Percentiles rank a stretch among this genome's conserved stretches.
Evolutionary conservation across 2,113 vertebrate genomes (phyloP).

Genomic region (Pyrgilauda ruficollis): DNA sequence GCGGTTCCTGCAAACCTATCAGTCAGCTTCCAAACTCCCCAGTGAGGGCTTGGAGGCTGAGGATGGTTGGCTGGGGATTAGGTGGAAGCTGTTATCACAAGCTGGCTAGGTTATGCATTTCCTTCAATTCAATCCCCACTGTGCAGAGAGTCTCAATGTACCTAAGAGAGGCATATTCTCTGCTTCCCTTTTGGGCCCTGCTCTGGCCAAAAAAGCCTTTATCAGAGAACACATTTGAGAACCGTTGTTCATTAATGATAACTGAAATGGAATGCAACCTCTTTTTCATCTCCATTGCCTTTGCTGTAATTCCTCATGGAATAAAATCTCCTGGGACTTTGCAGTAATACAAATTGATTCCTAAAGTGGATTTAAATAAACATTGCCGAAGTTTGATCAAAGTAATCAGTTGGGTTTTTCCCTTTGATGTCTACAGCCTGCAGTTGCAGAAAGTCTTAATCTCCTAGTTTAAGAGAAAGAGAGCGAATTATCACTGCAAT

Average conservation of each 20-base stretch:
- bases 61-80: not conserved
- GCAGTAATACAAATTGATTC: not conserved
- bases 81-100: conserved; percentile 2
- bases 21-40: not conserved
- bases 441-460: not conserved
- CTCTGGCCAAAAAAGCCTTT: conserved; percentile 32
- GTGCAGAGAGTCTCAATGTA: not conserved
- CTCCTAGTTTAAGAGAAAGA: not conserved
- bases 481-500: fast-evolving
- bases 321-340: not conserved
- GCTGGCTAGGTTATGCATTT: conserved; percentile 16
- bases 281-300: not conserved
- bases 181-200: not conserved
- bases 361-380: not conserved
- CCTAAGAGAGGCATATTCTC: not conserved
- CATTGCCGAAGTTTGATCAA: not conserved
- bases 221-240: not conserved
- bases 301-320: not conserved
- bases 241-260: not conserved
- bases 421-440: not conserved
- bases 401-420: not conserved
- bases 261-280: not conserved
- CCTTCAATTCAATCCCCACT: conserved; percentile 33
- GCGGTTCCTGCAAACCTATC: not conserved
- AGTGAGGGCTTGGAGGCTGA: not conserved